Percentiles rank a stretch among this genome's conserved stretches.
phyloP scores from a whole-genome alignment of 1,140 invertebrate species.

The Aphelenchoides fujianensis region DNA sequence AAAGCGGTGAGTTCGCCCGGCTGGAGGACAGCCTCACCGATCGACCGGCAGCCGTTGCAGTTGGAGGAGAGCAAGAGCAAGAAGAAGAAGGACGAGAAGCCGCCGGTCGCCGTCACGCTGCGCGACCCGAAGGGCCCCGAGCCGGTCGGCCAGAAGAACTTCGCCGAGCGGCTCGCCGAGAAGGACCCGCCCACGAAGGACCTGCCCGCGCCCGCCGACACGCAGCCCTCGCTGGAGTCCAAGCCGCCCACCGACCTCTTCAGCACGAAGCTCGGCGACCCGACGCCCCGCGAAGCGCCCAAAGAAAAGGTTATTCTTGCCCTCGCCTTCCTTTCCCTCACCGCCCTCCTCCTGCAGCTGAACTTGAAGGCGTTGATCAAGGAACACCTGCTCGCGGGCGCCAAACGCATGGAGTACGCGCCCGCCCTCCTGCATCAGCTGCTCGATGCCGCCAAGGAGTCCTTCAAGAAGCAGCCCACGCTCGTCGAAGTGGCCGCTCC shows the following conservation, averaged over 20 bases:
- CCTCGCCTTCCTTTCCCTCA: background rate
- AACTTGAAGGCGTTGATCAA: slow-evolving; percentile 17
- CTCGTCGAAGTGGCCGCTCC: slow-evolving; percentile 36
- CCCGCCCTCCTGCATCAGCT: slow-evolving; percentile 22
- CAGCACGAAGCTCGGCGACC: background rate
- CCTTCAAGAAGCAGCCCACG: slow-evolving; percentile 22
- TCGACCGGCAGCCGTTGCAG: too few relatives aligned
- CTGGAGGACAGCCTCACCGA: too few relatives aligned
- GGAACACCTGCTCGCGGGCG: slow-evolving; percentile 13
- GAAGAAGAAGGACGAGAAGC: too few relatives aligned
- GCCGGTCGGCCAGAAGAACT: background rate
- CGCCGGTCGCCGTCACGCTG: too few relatives aligned
- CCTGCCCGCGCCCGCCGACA: background rate
- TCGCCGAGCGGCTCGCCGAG: background rate
- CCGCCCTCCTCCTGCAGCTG: background rate
- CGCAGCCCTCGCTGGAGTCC: background rate
- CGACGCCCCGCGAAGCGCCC: background rate
- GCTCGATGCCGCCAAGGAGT: slow-evolving; percentile 16
- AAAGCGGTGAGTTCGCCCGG: too few relatives aligned
- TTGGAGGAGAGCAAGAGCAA: too few relatives aligned
- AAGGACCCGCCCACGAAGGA: slow-evolving; percentile 7
- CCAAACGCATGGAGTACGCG: slow-evolving; percentile 20
- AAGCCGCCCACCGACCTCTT: background rate
- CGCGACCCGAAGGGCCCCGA: too few relatives aligned
- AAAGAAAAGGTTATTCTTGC: background rate